Conservation (phyloP, 2,113 vertebrate species). For the Numenius arquata region DNA sequence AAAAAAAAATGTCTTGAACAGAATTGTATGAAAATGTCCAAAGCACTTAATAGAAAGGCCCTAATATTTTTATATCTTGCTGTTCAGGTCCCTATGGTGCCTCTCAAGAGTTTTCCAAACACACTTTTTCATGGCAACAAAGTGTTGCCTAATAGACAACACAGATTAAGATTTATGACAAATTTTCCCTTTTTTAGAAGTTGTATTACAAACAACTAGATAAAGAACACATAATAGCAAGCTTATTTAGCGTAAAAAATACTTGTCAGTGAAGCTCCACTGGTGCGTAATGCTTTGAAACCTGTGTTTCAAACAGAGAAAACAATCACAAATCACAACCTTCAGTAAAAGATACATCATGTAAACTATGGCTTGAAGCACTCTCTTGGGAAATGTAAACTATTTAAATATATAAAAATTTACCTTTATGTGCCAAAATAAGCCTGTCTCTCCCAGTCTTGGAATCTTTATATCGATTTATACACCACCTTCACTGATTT, state of each 20-base stretch:
- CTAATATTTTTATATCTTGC: neutral
- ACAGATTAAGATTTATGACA: neutral
- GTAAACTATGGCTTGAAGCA: neutral
- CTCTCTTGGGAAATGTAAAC: neutral
- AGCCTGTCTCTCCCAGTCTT: neutral
- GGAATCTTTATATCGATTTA: neutral
- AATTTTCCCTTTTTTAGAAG: neutral
- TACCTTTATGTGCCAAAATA: neutral
- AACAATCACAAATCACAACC: constrained; percentile 35
- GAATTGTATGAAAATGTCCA: neutral
- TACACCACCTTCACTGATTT: neutral
- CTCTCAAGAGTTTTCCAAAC: neutral
- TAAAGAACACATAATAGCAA: constrained; percentile 8
- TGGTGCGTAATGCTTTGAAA: neutral
- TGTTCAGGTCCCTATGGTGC: neutral
- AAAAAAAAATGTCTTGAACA: neutral
- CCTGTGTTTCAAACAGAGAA: neutral
- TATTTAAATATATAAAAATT: neutral
- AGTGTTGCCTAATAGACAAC: neutral
- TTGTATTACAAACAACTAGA: neutral
- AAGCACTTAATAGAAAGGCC: neutral
- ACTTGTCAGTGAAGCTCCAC: neutral
- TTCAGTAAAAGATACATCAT: neutral
- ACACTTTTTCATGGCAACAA: neutral
- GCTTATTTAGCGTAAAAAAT: constrained; percentile 13